A percentile compares a stretch with the other conserved stretches of the same genome.
phyloP scores from a whole-genome alignment of 1,140 invertebrate genomes.

The Trachelipus rathkii region DNA sequence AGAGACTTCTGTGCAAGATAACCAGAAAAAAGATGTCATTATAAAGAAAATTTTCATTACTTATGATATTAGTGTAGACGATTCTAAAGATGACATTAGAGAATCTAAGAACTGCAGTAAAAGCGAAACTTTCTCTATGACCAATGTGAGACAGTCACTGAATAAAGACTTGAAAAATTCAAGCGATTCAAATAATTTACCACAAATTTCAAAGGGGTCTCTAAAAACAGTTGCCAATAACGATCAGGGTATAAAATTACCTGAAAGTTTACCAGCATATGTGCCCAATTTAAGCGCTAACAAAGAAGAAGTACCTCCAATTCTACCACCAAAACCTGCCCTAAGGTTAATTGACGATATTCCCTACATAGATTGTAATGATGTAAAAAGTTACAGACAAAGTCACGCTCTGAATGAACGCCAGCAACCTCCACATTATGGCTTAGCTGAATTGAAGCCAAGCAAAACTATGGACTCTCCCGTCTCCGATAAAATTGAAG shows the following conservation, averaged over 20 bases:
- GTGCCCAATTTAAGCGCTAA: too few relatives aligned
- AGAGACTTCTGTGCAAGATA: not conserved
- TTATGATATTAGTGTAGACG: not conserved
- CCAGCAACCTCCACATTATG: not conserved
- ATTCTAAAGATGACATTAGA: not conserved
- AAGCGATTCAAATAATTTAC: too few relatives aligned
- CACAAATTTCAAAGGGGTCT: too few relatives aligned
- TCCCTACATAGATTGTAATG: not conserved
- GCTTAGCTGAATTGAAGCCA: not conserved
- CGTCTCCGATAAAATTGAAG: not conserved
- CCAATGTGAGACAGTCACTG: too few relatives aligned
- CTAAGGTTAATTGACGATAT: not conserved
- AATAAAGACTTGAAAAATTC: too few relatives aligned
- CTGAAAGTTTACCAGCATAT: too few relatives aligned
- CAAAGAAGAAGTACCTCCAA: not conserved
- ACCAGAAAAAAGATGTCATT: not conserved
- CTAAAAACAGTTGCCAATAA: too few relatives aligned
- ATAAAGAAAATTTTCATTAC: not conserved
- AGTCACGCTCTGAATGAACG: not conserved
- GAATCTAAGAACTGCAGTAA: too few relatives aligned
- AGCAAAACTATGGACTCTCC: not conserved
- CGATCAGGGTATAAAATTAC: too few relatives aligned
- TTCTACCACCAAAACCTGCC: not conserved
- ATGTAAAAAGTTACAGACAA: not conserved
- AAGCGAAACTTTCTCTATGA: too few relatives aligned